Base-by-base conservation (phyloP, 37 sponge, comb jelly and placozoan species). In the Cladorhizidae sp. region DNA sequence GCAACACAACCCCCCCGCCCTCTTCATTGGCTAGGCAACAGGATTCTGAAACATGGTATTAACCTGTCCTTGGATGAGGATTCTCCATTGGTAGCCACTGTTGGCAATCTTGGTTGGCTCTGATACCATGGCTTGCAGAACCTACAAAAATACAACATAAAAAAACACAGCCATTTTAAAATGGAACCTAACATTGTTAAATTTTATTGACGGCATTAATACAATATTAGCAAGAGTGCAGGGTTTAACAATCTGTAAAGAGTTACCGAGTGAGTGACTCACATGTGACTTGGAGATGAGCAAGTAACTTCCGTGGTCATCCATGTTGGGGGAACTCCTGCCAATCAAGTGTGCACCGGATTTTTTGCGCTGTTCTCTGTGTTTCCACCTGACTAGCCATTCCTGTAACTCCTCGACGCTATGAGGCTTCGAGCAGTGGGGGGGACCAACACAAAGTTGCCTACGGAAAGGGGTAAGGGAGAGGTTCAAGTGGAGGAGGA, bases 311-410 rank as follows among this genome's bases (percentile, higher is more conserved):
- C 40, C 63, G 31, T 61, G 8, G 37, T 22, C 49, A 40, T 42
- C 12, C 23, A 52, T 43, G 3, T 17, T 39, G 45, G 61, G 61
- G 2, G 69, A 36, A 14, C 7, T 9, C 25, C 43, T 38, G 36
- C 31, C 14, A 8, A 73, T 6, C 7, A 32, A 33, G 62, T 64
- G 31, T 36, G 7, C 26, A 22, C 61, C 62, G 35, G 38, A 32
- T 36, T 43, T 43, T 38, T 69, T 77, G 8, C 77, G 36, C 15
- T 33, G 33, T 0, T 41, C 21, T n/a, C 76, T 55, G 55, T 86
- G 86, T 59, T 73, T 7, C 64, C 69, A 63, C 0, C 86, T 79
- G 21, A 32, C 43, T 20, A 32, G n/a, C 86, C 80, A 79, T 45
- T 86, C 86, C 43, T 22, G 31, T 0, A 79, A 35, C 74, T 86